Base-by-base conservation (phyloP, 2,888 invertebrate genomes). In the Andricus curvator region DNA sequence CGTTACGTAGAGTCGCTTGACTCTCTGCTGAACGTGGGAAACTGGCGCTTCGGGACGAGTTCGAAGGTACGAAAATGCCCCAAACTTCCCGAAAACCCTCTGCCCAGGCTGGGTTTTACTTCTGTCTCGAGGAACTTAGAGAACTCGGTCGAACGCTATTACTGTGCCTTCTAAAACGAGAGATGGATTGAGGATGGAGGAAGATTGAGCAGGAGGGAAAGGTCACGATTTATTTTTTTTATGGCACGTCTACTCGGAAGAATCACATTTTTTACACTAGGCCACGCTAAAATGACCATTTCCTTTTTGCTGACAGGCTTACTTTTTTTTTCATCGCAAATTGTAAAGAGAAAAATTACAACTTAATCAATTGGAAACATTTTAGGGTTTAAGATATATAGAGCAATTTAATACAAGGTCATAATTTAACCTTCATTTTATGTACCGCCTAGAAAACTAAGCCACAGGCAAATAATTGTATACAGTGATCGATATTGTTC, bases 1-100 rank as follows among this genome's bases (percentile, higher is more conserved):
- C 83, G 60, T 83, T 81, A 81, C 83, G 78, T 81, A 80, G 77
- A 77, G 70, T 81, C 67, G 78, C 78, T 83, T 78, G 81, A 80
- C 78, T 83, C 68, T 81, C 80, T 70, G 80, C 56, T 65, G 78
- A 60, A 83, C 79, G 78, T 78, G 80, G 81, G 81, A 80, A 81
- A 80, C 78, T 78, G 79, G 79, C 68, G 68, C 51, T 41, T 79
- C 51, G 44, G 67, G 78, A 81, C 67, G 76, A 56, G 33, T 74
- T 74, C 74, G 74, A 56, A 74, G 33, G 74, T 51, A 56, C n/a
- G 56, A 74, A 74, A 67, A 74, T 74, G 33, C 56, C 29, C 20
- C 20, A 70, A 70, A 48, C 29, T 70, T 51, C n/a, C 48, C 20
- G 20, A 51, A 29, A 17, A 5, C 29, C 51, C 44, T 44, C 25